phyloP scores from a whole-genome alignment of 2,797 vertebrate species.

The Pantherophis alleghaniensis region DNA sequence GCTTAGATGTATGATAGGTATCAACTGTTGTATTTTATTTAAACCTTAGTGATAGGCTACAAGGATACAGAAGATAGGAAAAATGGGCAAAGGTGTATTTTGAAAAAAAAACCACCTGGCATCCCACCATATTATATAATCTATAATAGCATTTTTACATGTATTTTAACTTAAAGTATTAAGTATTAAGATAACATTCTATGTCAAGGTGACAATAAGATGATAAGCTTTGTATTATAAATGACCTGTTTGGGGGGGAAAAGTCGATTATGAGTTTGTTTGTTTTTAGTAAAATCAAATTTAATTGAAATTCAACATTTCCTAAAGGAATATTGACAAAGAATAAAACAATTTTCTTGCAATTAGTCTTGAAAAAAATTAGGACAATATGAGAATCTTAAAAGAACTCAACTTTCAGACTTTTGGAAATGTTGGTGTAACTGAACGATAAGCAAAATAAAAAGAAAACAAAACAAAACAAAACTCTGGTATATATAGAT shows the following conservation, averaged over 20 bases:
- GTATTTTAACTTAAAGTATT: not conserved
- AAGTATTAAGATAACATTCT: rapidly evolving
- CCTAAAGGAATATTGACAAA: not conserved
- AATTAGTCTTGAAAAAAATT: not conserved
- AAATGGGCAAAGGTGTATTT: not conserved
- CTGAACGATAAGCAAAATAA: not conserved
- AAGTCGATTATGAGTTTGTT: not conserved
- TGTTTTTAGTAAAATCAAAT: not conserved
- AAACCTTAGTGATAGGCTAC: rapidly evolving
- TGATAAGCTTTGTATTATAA: not conserved
- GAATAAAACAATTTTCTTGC: not conserved
- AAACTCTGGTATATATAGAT: not conserved
- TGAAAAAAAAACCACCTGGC: not conserved
- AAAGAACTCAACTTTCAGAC: not conserved
- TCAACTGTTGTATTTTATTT: not conserved
- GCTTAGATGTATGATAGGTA: not conserved
- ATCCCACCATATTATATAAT: not conserved
- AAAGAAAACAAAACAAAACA: not conserved
- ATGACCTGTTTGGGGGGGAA: too few species aligned
- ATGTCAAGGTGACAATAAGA: not conserved
- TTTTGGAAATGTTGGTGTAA: not conserved
- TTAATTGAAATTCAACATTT: not conserved
- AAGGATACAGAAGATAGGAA: not conserved
- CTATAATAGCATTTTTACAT: not conserved
- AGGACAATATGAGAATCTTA: not conserved